These are phyloP conservation scores for Dicerorhinus sumatrensis DNA, from an alignment of 2,113 vertebrate genomes.

Conservation along the genomic window DNA sequence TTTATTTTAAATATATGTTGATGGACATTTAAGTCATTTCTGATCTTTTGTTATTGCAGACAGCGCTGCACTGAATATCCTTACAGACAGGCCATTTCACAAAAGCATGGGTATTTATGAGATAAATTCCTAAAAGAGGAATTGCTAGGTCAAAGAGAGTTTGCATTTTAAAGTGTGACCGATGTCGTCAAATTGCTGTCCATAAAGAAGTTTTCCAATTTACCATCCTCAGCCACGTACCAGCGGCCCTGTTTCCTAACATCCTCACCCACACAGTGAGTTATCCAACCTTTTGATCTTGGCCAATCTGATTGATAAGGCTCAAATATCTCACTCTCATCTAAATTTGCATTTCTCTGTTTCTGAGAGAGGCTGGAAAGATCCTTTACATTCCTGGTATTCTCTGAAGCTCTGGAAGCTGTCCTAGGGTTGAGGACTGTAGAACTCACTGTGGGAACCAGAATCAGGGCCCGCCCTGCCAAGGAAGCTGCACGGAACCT, in stretches of 20 bases:
- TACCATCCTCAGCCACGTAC: not conserved
- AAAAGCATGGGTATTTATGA: not conserved
- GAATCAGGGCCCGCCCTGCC: not conserved
- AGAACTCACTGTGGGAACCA: not conserved
- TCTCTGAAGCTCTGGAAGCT: not conserved
- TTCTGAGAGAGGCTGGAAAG: not conserved
- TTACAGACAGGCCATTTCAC: not conserved
- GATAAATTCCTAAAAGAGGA: not conserved
- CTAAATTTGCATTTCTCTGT: not conserved
- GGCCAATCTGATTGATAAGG: not conserved
- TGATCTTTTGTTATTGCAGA: not conserved
- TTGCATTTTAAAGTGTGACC: not conserved
- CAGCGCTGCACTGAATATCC: not conserved
- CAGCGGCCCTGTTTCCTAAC: not conserved
- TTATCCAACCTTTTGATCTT: not conserved
- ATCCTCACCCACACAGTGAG: not conserved
- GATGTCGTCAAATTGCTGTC: not conserved
- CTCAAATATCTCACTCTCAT: not conserved
- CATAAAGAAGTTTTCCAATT: not conserved
- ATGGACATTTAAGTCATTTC: not conserved
- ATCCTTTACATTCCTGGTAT: not conserved
- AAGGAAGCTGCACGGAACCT: not conserved
- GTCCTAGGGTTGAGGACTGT: not conserved
- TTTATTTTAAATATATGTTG: conserved; percentile 17
- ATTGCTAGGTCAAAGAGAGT: not conserved